Base-by-base conservation (phyloP, 64 coral and sea anemone species). In the Pocillopora damicornis region DNA sequence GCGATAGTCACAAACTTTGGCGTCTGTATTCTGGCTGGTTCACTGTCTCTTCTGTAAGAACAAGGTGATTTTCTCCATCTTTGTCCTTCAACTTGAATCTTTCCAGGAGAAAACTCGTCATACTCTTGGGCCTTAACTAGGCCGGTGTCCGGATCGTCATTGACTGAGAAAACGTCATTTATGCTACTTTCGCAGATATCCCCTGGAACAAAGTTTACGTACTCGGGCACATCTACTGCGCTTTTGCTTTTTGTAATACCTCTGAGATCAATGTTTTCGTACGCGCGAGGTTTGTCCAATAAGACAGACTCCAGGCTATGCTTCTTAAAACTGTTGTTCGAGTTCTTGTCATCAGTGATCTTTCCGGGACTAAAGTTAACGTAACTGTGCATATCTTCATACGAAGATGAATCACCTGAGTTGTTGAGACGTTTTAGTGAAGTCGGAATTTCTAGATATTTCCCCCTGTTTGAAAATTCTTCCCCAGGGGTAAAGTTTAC, bases 201-300 rank as follows among this genome's bases (percentile, higher is more conserved):
- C 35, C 75, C 14, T 11, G n/a, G 63, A 61, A 59, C 35, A 80
- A 96, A 93, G 71, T 96, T 93, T 58, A 96, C 89, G 65, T 96
- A 96, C 67, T 93, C 88, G 8, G 82, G 82, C 26, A 38, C 65
- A 30, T 90, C 88, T 18, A 74, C 80, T 18, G 76, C 67, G 58
- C 77, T 96, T 34, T 9, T 38, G 7, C 66, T 69, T 81, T 87
- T 96, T 35, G 75, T 58, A 4, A 89, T 87, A 59, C 83, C 83
- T 66, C 68, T 80, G 45, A 87, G 67, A 60, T 92, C 82, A 16
- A 96, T 63, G 63, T 97, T 97, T 14, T 90, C 83, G 37, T 97
- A 97, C 11, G 77, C 58, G 60, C 89, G 94, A 13, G 61, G 42
- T 61, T 75, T 42, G 9, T 84, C 16, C 26, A 75, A 63, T 64